These are phyloP conservation scores for Encarsia formosa DNA, from an alignment of 2,888 invertebrate genomes.

Conservation along the genomic window DNA sequence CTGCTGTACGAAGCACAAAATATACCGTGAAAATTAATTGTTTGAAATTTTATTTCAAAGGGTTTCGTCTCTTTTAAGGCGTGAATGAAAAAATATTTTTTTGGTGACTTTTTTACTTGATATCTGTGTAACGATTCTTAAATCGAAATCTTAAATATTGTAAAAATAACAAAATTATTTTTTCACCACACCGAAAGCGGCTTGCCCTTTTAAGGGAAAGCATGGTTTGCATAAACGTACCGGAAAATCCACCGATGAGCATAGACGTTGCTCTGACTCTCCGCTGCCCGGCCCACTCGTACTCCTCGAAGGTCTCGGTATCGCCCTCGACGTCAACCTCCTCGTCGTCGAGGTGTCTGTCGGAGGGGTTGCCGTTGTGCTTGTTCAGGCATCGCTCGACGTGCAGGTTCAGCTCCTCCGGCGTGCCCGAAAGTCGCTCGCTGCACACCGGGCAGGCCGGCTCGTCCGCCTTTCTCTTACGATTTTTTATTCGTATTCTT, in stretches of 20 bases:
- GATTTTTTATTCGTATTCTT: conserved; percentile 57
- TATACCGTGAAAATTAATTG: too few species aligned
- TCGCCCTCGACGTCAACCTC: conserved; percentile 77
- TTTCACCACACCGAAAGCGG: too few species aligned
- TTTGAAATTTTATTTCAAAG: too few species aligned
- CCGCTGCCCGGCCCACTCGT: conserved; percentile 89
- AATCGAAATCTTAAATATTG: too few species aligned
- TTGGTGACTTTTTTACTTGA: too few species aligned
- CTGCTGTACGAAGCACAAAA: conserved; percentile 40
- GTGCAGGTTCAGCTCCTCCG: conserved; percentile 70
- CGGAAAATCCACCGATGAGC: conserved; percentile 64
- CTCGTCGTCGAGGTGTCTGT: conserved; percentile 69
- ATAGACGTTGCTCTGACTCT: conserved; percentile 71
- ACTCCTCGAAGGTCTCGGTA: conserved; percentile 69
- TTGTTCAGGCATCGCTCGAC: conserved; percentile 65
- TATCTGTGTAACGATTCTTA: too few species aligned
- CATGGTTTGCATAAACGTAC: too few species aligned
- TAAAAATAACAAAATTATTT: too few species aligned
- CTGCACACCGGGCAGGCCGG: conserved; percentile 80
- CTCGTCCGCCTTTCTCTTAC: conserved; percentile 64
- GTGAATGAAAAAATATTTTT: too few species aligned
- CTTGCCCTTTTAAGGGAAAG: too few species aligned
- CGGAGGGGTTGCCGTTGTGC: conserved; percentile 64
- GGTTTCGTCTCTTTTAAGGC: too few species aligned
- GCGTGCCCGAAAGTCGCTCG: conserved; percentile 59